Evolutionary conservation across 1,140 invertebrate species (phyloP).

Genomic region (Brachionus angularis): DNA sequence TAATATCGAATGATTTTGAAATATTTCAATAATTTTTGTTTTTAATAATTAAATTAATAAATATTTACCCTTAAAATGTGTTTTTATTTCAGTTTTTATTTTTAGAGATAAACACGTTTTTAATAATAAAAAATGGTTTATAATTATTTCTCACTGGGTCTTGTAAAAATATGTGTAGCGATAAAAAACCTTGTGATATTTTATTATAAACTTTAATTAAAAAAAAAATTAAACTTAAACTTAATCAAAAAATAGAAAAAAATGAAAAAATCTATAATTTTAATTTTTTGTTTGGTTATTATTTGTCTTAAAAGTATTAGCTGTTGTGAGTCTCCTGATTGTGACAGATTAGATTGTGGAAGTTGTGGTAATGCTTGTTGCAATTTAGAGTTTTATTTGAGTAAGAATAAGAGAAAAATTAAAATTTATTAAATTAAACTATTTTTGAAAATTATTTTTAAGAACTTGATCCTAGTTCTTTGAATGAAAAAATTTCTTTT

Average conservation of each 20-base stretch:
- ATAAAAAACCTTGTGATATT: too few relatives aligned
- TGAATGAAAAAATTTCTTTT: conserved; percentile 23
- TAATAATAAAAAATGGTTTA: too few relatives aligned
- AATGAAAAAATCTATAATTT: conserved; percentile 13
- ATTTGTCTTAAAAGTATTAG: not conserved
- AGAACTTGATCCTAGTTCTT: conserved; percentile 15
- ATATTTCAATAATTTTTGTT: too few relatives aligned
- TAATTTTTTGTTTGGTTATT: not conserved
- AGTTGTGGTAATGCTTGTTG: conserved; percentile 43
- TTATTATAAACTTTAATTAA: not conserved
- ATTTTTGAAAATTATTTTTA: not conserved
- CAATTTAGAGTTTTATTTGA: conserved; percentile 11
- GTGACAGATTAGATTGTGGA: conserved; percentile 37
- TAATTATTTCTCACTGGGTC: too few relatives aligned
- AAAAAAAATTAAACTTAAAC: not conserved
- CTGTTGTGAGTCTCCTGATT: conserved; percentile 26
- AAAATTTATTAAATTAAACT: not conserved
- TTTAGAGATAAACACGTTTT: conserved; percentile 2
- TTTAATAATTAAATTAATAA: too few relatives aligned
- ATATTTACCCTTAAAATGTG: too few relatives aligned
- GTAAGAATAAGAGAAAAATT: conserved; percentile 18
- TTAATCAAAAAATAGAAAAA: not conserved
- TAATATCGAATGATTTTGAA: too few relatives aligned
- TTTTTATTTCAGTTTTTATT: not conserved
- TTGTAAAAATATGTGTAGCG: too few relatives aligned